These are phyloP conservation scores for Tillus elongatus DNA, from an alignment of 2,888 invertebrate species.

Conservation along the genomic window DNA sequence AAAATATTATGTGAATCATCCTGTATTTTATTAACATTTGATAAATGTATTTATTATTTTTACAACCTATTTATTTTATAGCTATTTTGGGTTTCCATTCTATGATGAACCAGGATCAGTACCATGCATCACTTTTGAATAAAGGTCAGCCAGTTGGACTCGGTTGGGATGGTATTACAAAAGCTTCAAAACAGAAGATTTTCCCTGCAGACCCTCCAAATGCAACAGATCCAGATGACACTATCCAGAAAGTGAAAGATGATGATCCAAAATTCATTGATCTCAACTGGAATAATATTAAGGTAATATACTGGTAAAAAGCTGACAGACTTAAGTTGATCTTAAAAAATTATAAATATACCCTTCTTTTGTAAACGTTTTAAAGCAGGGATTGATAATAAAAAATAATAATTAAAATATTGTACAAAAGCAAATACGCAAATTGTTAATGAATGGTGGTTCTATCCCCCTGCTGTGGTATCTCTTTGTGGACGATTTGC, in stretches of 20 bases:
- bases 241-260: conserved; percentile 79
- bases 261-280: conserved; percentile 81
- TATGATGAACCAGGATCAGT: conserved; percentile 99
- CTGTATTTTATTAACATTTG: too few relatives aligned
- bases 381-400: not conserved
- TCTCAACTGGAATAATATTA: conserved; percentile 99
- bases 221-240: conserved; percentile 88
- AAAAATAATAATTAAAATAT: too few relatives aligned
- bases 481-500: too few relatives aligned
- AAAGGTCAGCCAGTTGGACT: conserved; percentile 84
- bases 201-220: conserved; percentile 95
- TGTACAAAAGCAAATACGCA: too few relatives aligned
- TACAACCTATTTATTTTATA: conserved; percentile 44
- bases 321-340: too few relatives aligned
- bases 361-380: too few relatives aligned
- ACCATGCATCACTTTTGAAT: conserved; percentile 90
- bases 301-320: conserved; percentile 58
- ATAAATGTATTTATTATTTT: too few relatives aligned
- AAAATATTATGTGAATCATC: too few relatives aligned
- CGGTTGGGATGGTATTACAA: conserved; percentile 92
- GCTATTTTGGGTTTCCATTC: conserved; percentile 99
- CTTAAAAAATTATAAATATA: too few relatives aligned
- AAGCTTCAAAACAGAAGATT: conserved; percentile 83
- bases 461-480: too few relatives aligned
- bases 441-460: too few relatives aligned